Evolutionary conservation across 1,140 invertebrate genomes (phyloP), one percentile per base, ranked within the genome.

Genomic region (Linepithema humile): DNA sequence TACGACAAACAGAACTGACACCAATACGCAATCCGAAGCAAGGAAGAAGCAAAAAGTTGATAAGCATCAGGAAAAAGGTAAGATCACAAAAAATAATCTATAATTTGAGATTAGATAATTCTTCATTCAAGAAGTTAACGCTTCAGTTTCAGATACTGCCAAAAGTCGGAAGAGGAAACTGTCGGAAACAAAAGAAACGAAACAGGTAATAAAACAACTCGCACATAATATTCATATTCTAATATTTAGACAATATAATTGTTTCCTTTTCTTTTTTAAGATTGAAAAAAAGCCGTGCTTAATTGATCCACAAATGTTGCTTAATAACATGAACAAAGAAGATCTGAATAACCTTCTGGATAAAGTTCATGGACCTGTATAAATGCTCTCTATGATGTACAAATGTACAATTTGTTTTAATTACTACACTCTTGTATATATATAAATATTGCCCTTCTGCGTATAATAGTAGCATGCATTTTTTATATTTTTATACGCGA

Each of bases 261-360:
- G 23, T 12, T 67, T 5, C 23, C n/a, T n/a, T 48, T 38, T 70
- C 77, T 40, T 62, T 50, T 74, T 78, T 43, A 53, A 91, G 90
- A 59, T 77, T 32, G 89, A 92, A 2, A 92, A 91, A 57, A 91
- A 87, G 32, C 26, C 62, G 9, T 83, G 65, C 3, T 69, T 73
- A 50, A 84, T 80, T n/a, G 86, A 92, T 80, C 91, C 91, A 0
- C 87, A 88, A 75, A 35, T 55, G 20, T 59, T 93, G 50, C 60
- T 93, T 9, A 92, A 60, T 26, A 91, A 90, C 70, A 67, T 93
- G 35, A 70, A 84, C 20, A 59, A 50, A 48, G 26, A 43, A 10
- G 84, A 86, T 29, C 12, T 93, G 10, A 90, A 93, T 59, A 86
- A 92, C 62, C 91, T 93, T 77, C 82, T 93, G 29, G 89, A 87